These are phyloP conservation scores for Habroteleia sp. DNA, from an alignment of 2,888 invertebrate genomes.

Conservation along the genomic window DNA sequence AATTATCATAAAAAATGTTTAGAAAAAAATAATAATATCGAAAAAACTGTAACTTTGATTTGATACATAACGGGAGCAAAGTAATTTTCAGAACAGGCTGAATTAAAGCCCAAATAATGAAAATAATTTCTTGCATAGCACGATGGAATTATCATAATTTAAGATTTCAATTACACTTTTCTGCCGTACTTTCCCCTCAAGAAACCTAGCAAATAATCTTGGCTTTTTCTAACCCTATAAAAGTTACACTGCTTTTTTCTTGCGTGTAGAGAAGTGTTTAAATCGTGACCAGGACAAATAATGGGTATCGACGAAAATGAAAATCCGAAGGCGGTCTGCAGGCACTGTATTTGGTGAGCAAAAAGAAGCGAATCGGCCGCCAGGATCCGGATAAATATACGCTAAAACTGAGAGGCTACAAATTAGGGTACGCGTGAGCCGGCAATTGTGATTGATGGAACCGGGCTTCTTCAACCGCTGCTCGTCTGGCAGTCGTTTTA, in stretches of 20 bases:
- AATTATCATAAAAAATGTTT: too few species aligned
- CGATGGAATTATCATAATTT: too few species aligned
- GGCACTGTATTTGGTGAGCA: slow-evolving; percentile 18
- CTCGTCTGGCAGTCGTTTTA: slow-evolving; percentile 41
- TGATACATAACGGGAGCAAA: too few species aligned
- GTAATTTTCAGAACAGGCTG: too few species aligned
- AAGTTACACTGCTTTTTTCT: slow-evolving; percentile 23
- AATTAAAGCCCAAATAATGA: too few species aligned
- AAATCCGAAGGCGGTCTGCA: slow-evolving; percentile 35
- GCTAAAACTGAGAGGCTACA: slow-evolving; percentile 48
- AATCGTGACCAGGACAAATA: slow-evolving; percentile 31
- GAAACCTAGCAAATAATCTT: too few species aligned
- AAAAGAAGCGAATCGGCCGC: slow-evolving; percentile 32
- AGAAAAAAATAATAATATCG: too few species aligned
- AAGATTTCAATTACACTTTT: too few species aligned
- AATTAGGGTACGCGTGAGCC: slow-evolving; percentile 56
- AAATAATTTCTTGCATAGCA: too few species aligned
- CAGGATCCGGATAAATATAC: slow-evolving; percentile 56
- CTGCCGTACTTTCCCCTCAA: too few species aligned
- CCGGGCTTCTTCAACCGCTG: slow-evolving; percentile 39
- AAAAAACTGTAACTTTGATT: too few species aligned
- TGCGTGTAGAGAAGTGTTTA: slow-evolving; percentile 40
- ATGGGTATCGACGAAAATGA: slow-evolving; percentile 51
- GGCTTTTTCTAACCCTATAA: slow-evolving; percentile 2
- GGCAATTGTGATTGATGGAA: slow-evolving; percentile 63